A percentile compares a stretch with the other conserved stretches of the same genome.
phyloP scores from a whole-genome alignment of 2,797 vertebrate genomes.

The Characodon lateralis region DNA sequence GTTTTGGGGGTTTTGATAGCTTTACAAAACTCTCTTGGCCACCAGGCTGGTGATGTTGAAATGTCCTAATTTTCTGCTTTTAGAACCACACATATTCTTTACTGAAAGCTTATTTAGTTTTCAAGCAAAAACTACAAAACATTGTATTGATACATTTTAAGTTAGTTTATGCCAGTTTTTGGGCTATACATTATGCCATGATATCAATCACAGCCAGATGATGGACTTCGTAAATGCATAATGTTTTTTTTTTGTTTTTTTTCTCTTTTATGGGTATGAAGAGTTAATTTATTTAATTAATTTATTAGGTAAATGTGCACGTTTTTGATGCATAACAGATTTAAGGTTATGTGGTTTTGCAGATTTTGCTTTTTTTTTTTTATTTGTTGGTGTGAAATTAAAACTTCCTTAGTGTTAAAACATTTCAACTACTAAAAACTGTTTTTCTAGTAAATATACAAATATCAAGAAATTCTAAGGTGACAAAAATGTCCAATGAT shows the following conservation, averaged over 20 bases:
- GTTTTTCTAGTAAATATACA: background rate
- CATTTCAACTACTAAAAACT: background rate
- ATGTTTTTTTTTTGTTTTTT: background rate
- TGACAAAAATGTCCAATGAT: background rate
- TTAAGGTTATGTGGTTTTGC: background rate
- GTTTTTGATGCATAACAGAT: background rate
- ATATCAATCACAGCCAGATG: background rate
- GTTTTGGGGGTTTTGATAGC: constrained; percentile 53
- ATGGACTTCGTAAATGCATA: background rate
- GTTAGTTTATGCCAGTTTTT: background rate
- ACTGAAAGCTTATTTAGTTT: background rate
- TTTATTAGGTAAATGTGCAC: background rate
- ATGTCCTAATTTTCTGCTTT: constrained; percentile 74
- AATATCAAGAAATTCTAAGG: background rate
- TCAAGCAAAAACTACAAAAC: background rate
- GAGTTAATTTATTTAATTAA: background rate
- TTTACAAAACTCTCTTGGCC: constrained; percentile 49
- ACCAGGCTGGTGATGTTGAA: constrained; percentile 42
- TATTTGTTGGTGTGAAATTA: background rate
- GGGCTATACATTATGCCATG: background rate
- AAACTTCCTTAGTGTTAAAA: background rate
- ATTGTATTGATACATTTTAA: background rate
- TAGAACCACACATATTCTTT: constrained; percentile 31
- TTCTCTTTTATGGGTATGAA: background rate
- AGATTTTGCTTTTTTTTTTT: background rate